Evolutionary conservation across 2,797 vertebrate genomes (phyloP), one percentile per base, ranked within the genome.

Genomic region (Natrix natrix): DNA sequence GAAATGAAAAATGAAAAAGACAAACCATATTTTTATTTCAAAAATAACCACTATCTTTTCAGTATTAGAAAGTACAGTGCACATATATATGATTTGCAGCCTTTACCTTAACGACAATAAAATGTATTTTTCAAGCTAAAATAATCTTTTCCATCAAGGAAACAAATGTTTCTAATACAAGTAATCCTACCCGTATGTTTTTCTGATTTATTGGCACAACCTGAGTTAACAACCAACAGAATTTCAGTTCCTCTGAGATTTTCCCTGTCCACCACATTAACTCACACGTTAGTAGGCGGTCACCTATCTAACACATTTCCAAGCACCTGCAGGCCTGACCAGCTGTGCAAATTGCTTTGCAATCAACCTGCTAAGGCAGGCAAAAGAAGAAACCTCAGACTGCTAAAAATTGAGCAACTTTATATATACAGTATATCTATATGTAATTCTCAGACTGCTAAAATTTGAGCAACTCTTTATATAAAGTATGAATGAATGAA

Each of bases 301-400:
- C 94, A 94, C 95, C 94, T 96, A 94, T 90, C 52, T 90, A 95
- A 92, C 90, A 78, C 88, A 94, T 92, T 94, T 95, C 86, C 92
- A 43, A 91, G 20, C 89, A 93, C 91, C 92, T 94, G 95, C 94
- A 95, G 92, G 92, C 69, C 94, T 93, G 63, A 24, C 86, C 69
- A 94, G 90, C 93, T 96, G 86, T 93, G 88, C 86, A 95, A 94
- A 93, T 92, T 96, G 91, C 91, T 94, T 43, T 92, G 89, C 96
- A 96, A 96, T 92, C 91, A 96, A 86, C 0, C 22, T 55, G 88
- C 48, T 93, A 78, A 86, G 91, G 90, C 86, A 93, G 86, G 92
- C 91, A 92, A 93, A 95, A 95, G 54, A 32, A 56, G 93, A 95
- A 94, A 91, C 92, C 91, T 69, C 1, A 92, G n/a, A 94, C 2